These are phyloP conservation scores for Hemiscyllium ocellatum DNA, from an alignment of 2,113 vertebrate species.

Conservation along the genomic window DNA sequence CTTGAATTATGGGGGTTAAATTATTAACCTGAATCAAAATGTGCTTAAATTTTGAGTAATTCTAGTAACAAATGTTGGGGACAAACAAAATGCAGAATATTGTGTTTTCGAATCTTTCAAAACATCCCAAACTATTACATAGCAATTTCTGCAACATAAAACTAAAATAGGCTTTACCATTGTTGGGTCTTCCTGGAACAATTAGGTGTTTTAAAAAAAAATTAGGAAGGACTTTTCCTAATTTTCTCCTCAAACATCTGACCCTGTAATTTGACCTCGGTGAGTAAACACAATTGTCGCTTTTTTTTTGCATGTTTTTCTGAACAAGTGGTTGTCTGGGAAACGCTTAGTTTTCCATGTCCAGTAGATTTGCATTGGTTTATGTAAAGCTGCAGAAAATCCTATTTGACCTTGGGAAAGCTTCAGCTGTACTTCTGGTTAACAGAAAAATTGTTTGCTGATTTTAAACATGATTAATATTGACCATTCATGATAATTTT, in stretches of 20 bases:
- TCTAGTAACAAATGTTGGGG: background rate
- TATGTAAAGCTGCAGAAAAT: background rate
- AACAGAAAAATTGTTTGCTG: background rate
- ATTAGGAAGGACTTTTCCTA: background rate
- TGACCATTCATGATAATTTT: background rate
- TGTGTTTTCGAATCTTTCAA: background rate
- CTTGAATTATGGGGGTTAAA: background rate
- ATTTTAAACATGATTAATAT: background rate
- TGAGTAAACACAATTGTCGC: background rate
- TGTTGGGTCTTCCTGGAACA: background rate
- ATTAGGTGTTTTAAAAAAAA: background rate
- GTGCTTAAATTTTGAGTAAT: background rate
- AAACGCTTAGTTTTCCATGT: background rate
- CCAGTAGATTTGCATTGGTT: slow-evolving; percentile 9
- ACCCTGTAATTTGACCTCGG: background rate
- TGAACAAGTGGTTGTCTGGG: background rate
- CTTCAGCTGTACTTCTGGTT: background rate
- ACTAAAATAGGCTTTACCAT: background rate
- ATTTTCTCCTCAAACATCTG: background rate
- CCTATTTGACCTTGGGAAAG: background rate
- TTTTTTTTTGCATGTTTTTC: background rate
- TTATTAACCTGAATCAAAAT: background rate
- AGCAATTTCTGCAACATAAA: background rate
- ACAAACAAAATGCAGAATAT: background rate
- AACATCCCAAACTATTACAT: background rate